Evolutionary conservation across 2,797 vertebrate species (phyloP).

Genomic region (Rhabdomys pumilio): DNA sequence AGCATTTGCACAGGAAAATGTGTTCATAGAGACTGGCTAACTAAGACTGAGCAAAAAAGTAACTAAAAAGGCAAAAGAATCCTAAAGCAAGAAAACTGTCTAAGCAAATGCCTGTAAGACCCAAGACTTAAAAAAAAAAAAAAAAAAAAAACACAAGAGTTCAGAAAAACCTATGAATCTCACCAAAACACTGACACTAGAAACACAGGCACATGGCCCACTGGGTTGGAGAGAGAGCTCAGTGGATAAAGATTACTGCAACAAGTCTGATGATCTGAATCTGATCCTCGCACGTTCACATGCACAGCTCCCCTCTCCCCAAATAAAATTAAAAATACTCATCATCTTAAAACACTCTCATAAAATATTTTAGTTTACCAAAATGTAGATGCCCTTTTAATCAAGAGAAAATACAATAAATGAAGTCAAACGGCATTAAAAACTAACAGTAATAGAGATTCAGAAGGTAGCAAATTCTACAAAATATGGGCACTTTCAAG

Average conservation of each 20-base stretch:
- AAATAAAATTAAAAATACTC: conserved; percentile 14
- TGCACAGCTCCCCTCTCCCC: background rate
- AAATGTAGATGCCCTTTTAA: conserved; percentile 46
- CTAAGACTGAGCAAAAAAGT: background rate
- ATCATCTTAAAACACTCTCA: conserved; percentile 52
- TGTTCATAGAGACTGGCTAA: conserved; percentile 10
- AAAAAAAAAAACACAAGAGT: background rate
- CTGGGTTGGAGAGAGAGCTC: background rate
- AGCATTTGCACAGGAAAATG: conserved; percentile 41
- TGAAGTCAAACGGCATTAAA: conserved; percentile 19
- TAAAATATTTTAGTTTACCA: conserved; percentile 42
- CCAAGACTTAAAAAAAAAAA: background rate
- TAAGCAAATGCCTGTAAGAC: conserved; percentile 10
- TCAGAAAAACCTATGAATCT: conserved; percentile 43
- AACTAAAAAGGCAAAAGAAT: background rate
- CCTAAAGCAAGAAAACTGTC: conserved; percentile 49
- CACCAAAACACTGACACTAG: background rate
- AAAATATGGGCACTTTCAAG: background rate
- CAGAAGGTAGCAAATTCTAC: background rate
- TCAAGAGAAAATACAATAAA: conserved; percentile 31
- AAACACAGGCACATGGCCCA: background rate
- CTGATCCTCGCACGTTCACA: background rate
- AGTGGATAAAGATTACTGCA: background rate
- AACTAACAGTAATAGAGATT: conserved; percentile 22
- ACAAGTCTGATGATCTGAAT: background rate